Evolutionary conservation across 1,140 invertebrate genomes (phyloP).

Genomic region (Neoseiulus cucumeris): DNA sequence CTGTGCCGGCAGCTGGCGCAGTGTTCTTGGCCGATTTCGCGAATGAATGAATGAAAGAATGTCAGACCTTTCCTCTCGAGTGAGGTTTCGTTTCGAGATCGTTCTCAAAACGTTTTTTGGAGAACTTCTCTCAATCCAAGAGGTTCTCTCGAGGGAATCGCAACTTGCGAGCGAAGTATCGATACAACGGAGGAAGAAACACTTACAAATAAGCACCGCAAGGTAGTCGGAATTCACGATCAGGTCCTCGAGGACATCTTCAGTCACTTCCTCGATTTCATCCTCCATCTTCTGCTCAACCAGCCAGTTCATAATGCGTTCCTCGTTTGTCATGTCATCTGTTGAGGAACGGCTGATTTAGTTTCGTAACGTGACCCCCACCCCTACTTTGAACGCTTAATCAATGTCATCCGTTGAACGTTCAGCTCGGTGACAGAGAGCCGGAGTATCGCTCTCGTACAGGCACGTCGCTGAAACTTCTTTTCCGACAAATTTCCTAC

Average conservation of each 20-base stretch:
- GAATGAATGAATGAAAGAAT: background rate
- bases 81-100: no score
- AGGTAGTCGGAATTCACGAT: constrained; percentile 76
- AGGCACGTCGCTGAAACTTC: no score
- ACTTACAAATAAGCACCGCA: constrained; percentile 77
- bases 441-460: no score
- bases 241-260: constrained; percentile 46
- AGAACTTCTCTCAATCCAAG: background rate
- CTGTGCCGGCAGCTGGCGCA: no score
- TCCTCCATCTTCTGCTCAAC: constrained; percentile 67
- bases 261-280: constrained; percentile 73
- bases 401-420: no score
- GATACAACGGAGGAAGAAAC: constrained; percentile 18
- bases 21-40: background rate
- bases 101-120: no score
- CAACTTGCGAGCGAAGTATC: background rate
- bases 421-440: no score
- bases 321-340: constrained; percentile 72
- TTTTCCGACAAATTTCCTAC: no score
- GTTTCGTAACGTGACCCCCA: no score
- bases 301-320: constrained; percentile 79
- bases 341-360: background rate
- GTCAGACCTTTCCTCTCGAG: no score
- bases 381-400: no score
- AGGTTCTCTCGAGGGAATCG: background rate